A percentile compares a stretch with the other conserved stretches of the same genome.
Conservation (phyloP, 2,888 invertebrate genomes). For the Chrysopilus asiliformis region DNA sequence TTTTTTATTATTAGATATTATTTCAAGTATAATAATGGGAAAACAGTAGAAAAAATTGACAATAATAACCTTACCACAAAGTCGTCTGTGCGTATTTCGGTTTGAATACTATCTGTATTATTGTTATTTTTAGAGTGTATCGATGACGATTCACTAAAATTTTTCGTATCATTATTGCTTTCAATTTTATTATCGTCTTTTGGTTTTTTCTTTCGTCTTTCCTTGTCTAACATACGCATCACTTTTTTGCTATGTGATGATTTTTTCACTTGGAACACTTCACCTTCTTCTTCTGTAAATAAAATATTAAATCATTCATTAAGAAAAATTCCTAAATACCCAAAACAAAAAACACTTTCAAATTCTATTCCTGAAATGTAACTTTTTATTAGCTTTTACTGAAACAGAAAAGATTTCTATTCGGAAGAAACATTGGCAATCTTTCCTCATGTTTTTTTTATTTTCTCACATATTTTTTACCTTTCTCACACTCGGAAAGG, state of each 20-base stretch:
- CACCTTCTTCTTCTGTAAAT: conserved; percentile 54
- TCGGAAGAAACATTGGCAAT: too few relatives aligned
- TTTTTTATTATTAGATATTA: too few relatives aligned
- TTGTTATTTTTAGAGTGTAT: conserved; percentile 26
- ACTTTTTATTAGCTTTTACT: background rate
- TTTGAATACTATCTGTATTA: conserved; percentile 44
- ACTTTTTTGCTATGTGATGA: conserved; percentile 86
- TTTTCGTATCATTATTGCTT: conserved; percentile 8
- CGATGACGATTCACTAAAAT: conserved; percentile 10
- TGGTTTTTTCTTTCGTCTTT: conserved; percentile 40
- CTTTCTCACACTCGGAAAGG: too few relatives aligned
- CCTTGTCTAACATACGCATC: conserved; percentile 70
- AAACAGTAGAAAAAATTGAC: conserved; percentile 27
- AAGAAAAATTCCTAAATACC: background rate
- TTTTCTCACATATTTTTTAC: too few relatives aligned
- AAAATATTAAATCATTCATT: conserved; percentile 4
- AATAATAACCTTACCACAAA: conserved; percentile 47
- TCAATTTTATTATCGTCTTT: conserved; percentile 20
- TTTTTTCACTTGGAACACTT: conserved; percentile 90
- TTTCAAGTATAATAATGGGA: too few relatives aligned
- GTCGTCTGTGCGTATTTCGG: conserved; percentile 56
- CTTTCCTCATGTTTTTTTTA: too few relatives aligned
- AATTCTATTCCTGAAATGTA: background rate
- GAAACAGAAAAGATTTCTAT: too few relatives aligned
- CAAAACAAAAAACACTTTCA: conserved; percentile 1